Base-by-base conservation (phyloP, 2,888 invertebrate genomes). In the Troides aeacus region DNA sequence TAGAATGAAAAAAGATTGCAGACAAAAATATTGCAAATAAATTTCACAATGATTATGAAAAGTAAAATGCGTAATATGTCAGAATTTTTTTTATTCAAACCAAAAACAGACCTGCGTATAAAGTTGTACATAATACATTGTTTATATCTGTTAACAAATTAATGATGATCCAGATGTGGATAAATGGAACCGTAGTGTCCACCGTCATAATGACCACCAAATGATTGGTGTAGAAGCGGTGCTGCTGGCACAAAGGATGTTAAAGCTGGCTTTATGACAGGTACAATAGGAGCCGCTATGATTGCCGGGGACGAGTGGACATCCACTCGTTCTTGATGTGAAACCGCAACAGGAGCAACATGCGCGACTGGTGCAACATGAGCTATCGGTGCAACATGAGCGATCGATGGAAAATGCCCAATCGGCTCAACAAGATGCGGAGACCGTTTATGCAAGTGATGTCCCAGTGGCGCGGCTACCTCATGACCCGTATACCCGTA, bases 271-370 rank as follows among this genome's bases (percentile, higher is more conserved):
- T 84, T 83, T 2, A 85, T 78, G 2, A 86, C 77, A 1, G 86
- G 79, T 5, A 81, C 64, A 0, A 83, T 73, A 1, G 80, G 74
- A 0, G 83, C 78, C 12, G 78, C 72, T 0, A 85, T 76, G 2
- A 88, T 74, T 12, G 84, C 81, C 18, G 87, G 86, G 0, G 84
- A 77, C 5, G 84, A 77, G 42, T 88, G 93, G 39, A 93, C 85
- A 74, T 94, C 92, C 53, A 93, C 79, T 17, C 93, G 90, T 71
- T 93, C 92, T 76, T 94, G 94, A 73, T 93, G 93, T 7, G 93
- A 93, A 0, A 94, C 90, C 0, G 94, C 89, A 4, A 90, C 85
- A 57, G 93, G 93, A 46, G 80, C 78, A 1, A 85, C 74, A 0
- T 79, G 80, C 12, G 79, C 80, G 0, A 84, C 57, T n/a, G 79